These are phyloP conservation scores for Takifugu rubripes DNA, from an alignment of 2,797 vertebrate genomes.

Conservation along the genomic window DNA sequence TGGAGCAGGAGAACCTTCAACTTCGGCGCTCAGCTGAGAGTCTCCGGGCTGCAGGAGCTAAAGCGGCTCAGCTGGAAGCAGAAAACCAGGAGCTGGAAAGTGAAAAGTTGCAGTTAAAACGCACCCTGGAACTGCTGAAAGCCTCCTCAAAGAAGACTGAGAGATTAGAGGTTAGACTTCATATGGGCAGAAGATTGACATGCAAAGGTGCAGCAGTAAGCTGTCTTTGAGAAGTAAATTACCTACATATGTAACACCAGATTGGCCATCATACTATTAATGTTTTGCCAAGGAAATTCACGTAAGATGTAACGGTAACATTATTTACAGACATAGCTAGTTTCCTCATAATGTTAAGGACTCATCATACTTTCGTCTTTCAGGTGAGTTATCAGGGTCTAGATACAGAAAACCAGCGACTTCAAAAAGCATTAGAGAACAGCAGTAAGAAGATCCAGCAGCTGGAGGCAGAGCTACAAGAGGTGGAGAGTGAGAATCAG, in stretches of 20 bases:
- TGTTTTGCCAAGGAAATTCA: too few relatives aligned
- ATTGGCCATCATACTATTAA: too few relatives aligned
- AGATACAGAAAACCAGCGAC: conserved; percentile 95
- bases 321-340: conserved; percentile 42
- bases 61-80: conserved; percentile 86
- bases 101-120: conserved; percentile 89
- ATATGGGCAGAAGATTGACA: too few relatives aligned
- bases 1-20: conserved; percentile 93
- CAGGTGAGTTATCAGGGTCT: conserved; percentile 92
- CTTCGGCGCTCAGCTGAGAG: conserved; percentile 85
- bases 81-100: conserved; percentile 95
- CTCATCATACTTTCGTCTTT: conserved; percentile 19
- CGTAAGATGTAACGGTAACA: background rate
- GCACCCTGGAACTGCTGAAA: conserved; percentile 90
- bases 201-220: too few relatives aligned
- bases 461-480: conserved; percentile 89
- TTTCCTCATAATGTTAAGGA: conserved; percentile 51
- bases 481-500: conserved; percentile 94
- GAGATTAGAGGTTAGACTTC: conserved; percentile 81
- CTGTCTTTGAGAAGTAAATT: too few relatives aligned
- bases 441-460: conserved; percentile 96
- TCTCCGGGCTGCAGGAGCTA: conserved; percentile 83
- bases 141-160: conserved; percentile 93
- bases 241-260: too few relatives aligned
- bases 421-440: conserved; percentile 95